Evolutionary conservation across 2,888 invertebrate species (phyloP), one percentile per base, ranked within the genome.

Genomic region (Apamea epomidion): DNA sequence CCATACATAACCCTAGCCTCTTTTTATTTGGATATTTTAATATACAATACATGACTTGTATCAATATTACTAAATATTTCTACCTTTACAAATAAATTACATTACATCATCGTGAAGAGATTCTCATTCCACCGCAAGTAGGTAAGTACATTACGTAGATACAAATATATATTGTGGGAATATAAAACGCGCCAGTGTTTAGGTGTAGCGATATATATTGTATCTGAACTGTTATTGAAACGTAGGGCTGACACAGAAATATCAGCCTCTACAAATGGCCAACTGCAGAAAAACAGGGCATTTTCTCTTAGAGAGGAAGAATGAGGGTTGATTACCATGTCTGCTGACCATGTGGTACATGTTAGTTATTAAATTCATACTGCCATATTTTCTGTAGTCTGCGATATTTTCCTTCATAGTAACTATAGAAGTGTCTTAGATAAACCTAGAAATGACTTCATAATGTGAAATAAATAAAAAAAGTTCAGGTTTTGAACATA

Each of bases 111-210:
- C 76, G 77, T 78, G 60, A 78, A 68, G 73, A 80, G 60, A 77
- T 80, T 67, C 75, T 76, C 72, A 73, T 78, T 84, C 65, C 77
- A 14, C 37, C 65, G 58, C 80, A 74, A 75, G 71, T 60, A 60
- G 12, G 25, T 79, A 76, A 83, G 68, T 84, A 76, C 74, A 84
- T 84, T 80, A 76, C 78, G 81, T 81, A 85, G 67, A 76, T 72
- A 71, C 29, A 74, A 76, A 76, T 75, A 81, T 80, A 80, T 87
- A 70, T 81, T 78, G 81, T 69, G 77, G 80, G 73, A 81, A 89
- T 80, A 88, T 83, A 85, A 82, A 85, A 85, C 82, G 76, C 70
- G 78, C 48, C 81, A 82, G 75, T 87, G 84, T 90, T 86, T 88
- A 86, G 83, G 68, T 78, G 82, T 75, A 82, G n/a, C 79, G 65